Evolutionary conservation across 1,140 invertebrate species (phyloP).

Genomic region (Pectinophora gossypiella): DNA sequence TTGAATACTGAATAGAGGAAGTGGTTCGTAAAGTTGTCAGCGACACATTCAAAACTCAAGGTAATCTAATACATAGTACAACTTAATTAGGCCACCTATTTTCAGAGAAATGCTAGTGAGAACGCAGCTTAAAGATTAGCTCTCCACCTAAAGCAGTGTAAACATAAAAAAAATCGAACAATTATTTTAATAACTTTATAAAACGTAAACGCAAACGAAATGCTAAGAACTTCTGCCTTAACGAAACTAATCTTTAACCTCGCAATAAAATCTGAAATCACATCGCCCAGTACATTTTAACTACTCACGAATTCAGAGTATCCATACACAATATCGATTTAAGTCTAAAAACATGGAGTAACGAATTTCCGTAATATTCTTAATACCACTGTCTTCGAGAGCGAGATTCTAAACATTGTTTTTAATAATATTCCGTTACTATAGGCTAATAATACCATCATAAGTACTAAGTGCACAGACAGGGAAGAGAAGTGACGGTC

Average conservation of each 20-base stretch:
- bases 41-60: not conserved
- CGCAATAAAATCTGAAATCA: constrained; percentile 44
- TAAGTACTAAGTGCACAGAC: constrained; percentile 51
- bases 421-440: constrained; percentile 65
- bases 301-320: constrained; percentile 65
- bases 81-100: not conserved
- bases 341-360: constrained; percentile 65
- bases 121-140: not conserved
- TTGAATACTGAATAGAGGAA: not conserved
- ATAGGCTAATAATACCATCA: constrained; percentile 72
- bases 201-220: not conserved
- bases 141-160: too few relatives aligned
- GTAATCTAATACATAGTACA: not conserved
- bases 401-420: constrained; percentile 68
- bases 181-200: too few relatives aligned
- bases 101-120: not conserved
- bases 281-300: constrained; percentile 55
- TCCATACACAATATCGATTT: constrained; percentile 58
- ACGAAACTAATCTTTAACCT: constrained; percentile 43
- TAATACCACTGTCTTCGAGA: constrained; percentile 63
- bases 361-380: constrained; percentile 50
- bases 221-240: constrained; percentile 22
- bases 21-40: not conserved
- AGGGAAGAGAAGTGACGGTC: not conserved
- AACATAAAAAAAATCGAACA: too few relatives aligned